Evolutionary conservation across 2,797 vertebrate species (phyloP), one percentile per base, ranked within the genome.

Genomic region (Trematomus bernacchii): DNA sequence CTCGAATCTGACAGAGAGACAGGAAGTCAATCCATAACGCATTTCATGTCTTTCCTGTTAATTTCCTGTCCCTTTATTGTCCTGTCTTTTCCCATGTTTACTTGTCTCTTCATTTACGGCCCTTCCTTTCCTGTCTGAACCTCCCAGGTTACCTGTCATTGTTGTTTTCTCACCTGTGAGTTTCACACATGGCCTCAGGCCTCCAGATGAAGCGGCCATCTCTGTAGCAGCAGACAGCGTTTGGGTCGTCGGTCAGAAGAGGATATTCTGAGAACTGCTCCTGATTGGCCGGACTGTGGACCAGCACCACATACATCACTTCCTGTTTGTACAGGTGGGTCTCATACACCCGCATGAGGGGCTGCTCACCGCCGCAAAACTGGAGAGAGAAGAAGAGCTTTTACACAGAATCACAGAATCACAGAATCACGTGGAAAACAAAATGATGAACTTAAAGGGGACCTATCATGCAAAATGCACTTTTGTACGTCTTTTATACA

Each of bases 271-370:
- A 11, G 48, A 85, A 91, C 14, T 1, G 0, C 4, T 51, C 1
- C 3, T 69, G 2, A 48, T 73, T 14, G 13, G 9, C 13, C 6
- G 37, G 30, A 18, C 27, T 18, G 30, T 55, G 30, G 27, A 94
- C 81, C 66, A 92, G 21, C 4, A 94, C 67, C 0, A 5, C 13
- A 5, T 93, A 82, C 14, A 33, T 18, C 54, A 55, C 54, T 33
- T 37, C 4, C 30, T 55, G 30, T 18, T 6, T 18, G 30, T 18
- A n/a, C 27, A 55, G 54, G 30, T 3, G 7, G 0, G 54, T 55
- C 27, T 5, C 0, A 0, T 5, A 30, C 53, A 55, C 10, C 10
- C 15, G 15, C 30, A 55, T 33, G 27, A 37, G 9, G 15, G 53
- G 30, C 10, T 0, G 0, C 10, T 2, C 1, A 0, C 27, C 53